Evolutionary conservation across 1,140 invertebrate genomes (phyloP), one percentile per base, ranked within the genome.

Genomic region (Drosophila pallidifrons): DNA sequence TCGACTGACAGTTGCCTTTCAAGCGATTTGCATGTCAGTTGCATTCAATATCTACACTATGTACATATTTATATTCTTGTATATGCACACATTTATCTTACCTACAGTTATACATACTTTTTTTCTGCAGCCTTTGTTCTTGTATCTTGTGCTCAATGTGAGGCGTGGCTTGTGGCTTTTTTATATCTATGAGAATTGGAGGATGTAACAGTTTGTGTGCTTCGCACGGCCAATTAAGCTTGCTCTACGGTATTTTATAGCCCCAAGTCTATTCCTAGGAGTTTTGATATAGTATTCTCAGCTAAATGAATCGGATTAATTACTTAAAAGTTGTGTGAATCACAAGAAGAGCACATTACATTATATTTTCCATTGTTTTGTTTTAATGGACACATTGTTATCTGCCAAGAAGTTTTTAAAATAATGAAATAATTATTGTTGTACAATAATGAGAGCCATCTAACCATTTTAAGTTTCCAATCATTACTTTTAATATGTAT

Each of bases 11-110:
- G 51, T 60, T 75, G 65, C 16, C 64, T 68, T 70, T 32, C 75
- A 68, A 63, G 52, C 45, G 15, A 68, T 69, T 77, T 76, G 46
- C 74, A 77, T 77, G 77, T 59, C 74, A 73, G 63, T 68, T 76
- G 67, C 49, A 74, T 58, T 51, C 51, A 47, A 67, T 64, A 41
- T 10, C 47, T 38, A 46, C 59, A 51, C 1, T 15, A 43, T 20
- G 6, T 30, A 30, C 13, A 45, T 54, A 30, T 16, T 49, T 49
- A 13, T 49, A 20, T 49, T 43, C 10, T 35, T 57, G 28, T 25
- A 43, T n/a, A 13, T 41, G 38, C 38, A 41, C 38, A 41, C 38
- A 41, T 41, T 41, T 41, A 41, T 41, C 38, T 41, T 11, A n/a
- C 38, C 61, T 46, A 32, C 57, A 25, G 20, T 8, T 30, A 5